A percentile compares a stretch with the other conserved stretches of the same genome.
Conservation (phyloP, 2,113 vertebrate species). For the Thomomys bottae region DNA sequence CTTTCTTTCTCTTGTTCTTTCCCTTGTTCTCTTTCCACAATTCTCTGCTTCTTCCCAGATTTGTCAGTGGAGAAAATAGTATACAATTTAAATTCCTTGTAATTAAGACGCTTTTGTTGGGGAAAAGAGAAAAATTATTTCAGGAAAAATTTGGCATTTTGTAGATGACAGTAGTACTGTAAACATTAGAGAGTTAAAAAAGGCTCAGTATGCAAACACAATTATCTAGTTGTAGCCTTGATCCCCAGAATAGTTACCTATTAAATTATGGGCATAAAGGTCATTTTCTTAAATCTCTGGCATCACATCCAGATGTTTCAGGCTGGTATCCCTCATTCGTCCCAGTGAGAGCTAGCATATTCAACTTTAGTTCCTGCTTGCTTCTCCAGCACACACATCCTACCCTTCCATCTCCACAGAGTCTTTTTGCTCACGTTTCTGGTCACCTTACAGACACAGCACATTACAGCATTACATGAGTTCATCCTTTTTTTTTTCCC, state of each 20-base stretch:
- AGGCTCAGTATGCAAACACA: not conserved
- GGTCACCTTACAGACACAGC: not conserved
- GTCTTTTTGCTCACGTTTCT: not conserved
- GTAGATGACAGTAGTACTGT: not conserved
- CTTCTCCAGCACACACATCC: not conserved
- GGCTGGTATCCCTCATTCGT: not conserved
- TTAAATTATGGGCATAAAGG: not conserved
- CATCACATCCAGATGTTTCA: accelerated
- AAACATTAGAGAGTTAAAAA: not conserved
- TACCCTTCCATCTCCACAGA: not conserved
- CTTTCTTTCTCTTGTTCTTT: not conserved
- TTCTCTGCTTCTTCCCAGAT: conserved; percentile 61
- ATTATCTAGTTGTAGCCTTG: not conserved
- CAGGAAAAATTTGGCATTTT: conserved; percentile 39
- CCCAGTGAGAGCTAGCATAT: not conserved
- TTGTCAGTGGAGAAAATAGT: conserved; percentile 76
- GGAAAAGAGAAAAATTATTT: conserved; percentile 10
- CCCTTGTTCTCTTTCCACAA: conserved; percentile 3
- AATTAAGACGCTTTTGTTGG: conserved; percentile 70
- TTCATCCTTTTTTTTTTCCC: not conserved
- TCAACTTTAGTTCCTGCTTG: not conserved
- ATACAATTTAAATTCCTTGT: conserved; percentile 79
- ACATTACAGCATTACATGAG: too few relatives aligned
- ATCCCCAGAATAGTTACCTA: not conserved
- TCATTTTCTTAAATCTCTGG: not conserved